These are phyloP conservation scores for Drosophila lowei DNA, from an alignment of 1,140 invertebrate species.

Conservation along the genomic window DNA sequence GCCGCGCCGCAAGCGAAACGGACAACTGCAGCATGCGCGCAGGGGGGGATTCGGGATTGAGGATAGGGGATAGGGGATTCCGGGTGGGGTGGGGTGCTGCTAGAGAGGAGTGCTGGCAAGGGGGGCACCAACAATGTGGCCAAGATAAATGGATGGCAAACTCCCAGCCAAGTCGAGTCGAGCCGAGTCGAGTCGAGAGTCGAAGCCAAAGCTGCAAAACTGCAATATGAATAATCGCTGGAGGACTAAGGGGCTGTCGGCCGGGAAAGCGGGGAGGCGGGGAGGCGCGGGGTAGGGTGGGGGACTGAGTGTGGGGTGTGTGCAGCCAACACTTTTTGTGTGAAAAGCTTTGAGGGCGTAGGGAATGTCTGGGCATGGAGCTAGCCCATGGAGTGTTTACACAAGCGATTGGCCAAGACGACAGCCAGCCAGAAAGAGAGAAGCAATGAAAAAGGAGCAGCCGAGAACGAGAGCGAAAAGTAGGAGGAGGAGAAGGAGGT, in stretches of 20 bases:
- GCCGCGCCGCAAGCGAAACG: constrained; percentile 68
- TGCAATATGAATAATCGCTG: constrained; percentile 77
- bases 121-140: constrained; percentile 66
- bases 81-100: too few relatives aligned
- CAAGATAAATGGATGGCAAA: constrained; percentile 78
- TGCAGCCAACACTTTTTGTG: constrained; percentile 75
- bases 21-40: constrained; percentile 24
- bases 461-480: background rate
- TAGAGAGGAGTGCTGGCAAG: background rate
- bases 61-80: too few relatives aligned
- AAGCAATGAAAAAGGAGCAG: background rate
- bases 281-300: background rate
- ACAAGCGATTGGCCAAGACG: constrained; percentile 78
- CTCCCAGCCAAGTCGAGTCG: constrained; percentile 25
- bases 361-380: constrained; percentile 41
- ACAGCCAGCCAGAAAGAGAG: constrained; percentile 6
- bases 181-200: too few relatives aligned
- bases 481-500: background rate
- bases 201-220: constrained; percentile 40
- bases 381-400: constrained; percentile 52
- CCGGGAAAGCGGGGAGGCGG: background rate
- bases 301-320: constrained; percentile 14
- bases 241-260: background rate
- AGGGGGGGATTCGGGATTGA: background rate
- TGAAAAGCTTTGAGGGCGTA: constrained; percentile 68